Base-by-base conservation (phyloP, 2,797 vertebrate genomes). In the Gouania willdenowi region DNA sequence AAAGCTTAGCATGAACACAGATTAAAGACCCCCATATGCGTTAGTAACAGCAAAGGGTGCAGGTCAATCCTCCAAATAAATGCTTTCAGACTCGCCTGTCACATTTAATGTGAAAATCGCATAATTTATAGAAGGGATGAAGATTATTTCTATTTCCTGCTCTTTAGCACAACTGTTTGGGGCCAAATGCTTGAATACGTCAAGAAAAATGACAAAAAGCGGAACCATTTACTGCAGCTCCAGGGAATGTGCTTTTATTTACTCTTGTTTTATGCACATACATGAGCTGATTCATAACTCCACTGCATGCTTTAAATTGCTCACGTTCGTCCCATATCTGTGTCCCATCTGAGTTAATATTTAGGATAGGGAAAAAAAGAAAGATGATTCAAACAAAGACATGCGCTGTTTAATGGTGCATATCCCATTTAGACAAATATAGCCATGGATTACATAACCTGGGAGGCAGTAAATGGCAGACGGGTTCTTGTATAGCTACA, bases 391-490 rank as follows among this genome's bases (percentile, higher is more conserved):
- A 64, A 53, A 69, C 49, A 62, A 43, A 72, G 59, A 65, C 56
- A 64, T 41, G n/a, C n/a, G n/a, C n/a, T 77, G 70, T 76, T 84
- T 72, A 82, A 84, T 82, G 55, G 52, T 35, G 67, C 46, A 60
- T 51, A 52, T 67, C 66, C 63, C 61, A 72, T 75, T 62, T 61
- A 70, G 67, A 75, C 71, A 73, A 84, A 86, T 76, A 82, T 82
- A 73, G 66, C 66, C 40, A 40, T 45, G 14, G 41, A 68, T 86
- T 81, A 76, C 72, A 77, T 79, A 77, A 84, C 71, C 62, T 71
- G 35, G 30, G 49, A 71, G 66, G 53, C 51, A 57, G 45, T 40
- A 41, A 43, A 61, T 51, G 26, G 23, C 16, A 37, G 18, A 35
- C 21, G 23, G 11, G 32, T 50, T 49, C 40, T 47, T 50, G 39